Evolutionary conservation across 1,140 invertebrate genomes (phyloP).

Genomic region (Heliothis subflexa): DNA sequence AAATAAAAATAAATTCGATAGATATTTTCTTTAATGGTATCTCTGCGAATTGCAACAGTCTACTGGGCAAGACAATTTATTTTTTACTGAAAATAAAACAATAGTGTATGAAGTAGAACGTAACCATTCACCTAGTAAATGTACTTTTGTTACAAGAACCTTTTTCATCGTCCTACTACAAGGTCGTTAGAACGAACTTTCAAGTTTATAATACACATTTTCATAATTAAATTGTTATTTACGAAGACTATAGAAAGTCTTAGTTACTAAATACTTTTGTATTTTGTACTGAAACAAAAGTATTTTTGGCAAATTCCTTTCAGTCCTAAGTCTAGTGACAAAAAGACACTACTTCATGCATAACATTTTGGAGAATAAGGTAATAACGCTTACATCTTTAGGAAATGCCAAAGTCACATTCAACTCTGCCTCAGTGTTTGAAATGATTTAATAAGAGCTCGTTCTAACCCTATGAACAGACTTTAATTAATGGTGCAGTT

Average conservation of each 20-base stretch:
- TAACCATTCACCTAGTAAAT: conserved; percentile 25
- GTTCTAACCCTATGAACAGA: conserved; percentile 3
- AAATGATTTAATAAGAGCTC: neutral
- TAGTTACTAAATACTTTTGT: too few species aligned
- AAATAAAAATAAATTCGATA: conserved; percentile 3
- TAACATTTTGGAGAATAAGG: neutral
- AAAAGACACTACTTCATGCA: neutral
- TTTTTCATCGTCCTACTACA: conserved; percentile 23
- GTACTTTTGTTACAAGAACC: conserved; percentile 22
- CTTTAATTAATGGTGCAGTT: conserved; percentile 30
- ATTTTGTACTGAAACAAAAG: too few species aligned
- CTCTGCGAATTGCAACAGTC: conserved; percentile 21
- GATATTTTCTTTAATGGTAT: conserved; percentile 1
- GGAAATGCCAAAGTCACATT: neutral
- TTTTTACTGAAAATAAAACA: conserved; percentile 38
- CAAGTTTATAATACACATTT: neutral
- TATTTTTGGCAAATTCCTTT: too few species aligned
- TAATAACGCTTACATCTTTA: neutral
- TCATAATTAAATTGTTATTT: neutral
- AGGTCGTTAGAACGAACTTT: conserved; percentile 24
- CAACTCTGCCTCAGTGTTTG: neutral
- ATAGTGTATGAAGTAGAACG: conserved; percentile 32
- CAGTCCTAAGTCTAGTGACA: conserved; percentile 12
- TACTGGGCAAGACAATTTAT: conserved; percentile 22
- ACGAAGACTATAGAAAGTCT: too few species aligned